These are phyloP conservation scores for Leptatherina wallacei DNA, from an alignment of 2,797 vertebrate genomes.

Conservation along the genomic window DNA sequence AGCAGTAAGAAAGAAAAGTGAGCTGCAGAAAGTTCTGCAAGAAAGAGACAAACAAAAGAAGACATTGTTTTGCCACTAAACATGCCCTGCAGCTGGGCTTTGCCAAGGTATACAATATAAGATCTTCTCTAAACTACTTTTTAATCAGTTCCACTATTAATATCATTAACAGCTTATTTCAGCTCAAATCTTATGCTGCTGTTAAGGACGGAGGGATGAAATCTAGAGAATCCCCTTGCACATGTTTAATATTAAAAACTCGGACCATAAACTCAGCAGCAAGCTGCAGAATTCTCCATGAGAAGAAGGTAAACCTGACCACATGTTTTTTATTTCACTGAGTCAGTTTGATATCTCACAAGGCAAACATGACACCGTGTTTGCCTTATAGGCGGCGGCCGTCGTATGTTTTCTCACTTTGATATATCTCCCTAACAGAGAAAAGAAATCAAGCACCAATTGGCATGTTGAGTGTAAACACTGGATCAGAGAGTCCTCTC, in stretches of 20 bases:
- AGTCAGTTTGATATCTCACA: slow-evolving; percentile 15
- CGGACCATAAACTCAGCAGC: not conserved
- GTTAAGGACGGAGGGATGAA: not conserved
- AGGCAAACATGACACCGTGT: slow-evolving; percentile 33
- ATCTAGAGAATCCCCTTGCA: not conserved
- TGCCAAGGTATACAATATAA: not conserved
- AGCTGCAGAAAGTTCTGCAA: slow-evolving; percentile 23
- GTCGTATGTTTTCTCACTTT: slow-evolving; percentile 43
- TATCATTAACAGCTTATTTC: not conserved
- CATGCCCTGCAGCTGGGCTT: not conserved
- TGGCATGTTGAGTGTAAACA: slow-evolving; percentile 49
- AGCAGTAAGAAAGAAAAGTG: slow-evolving; percentile 32
- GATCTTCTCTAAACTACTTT: not conserved
- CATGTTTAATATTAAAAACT: not conserved
- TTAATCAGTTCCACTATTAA: not conserved
- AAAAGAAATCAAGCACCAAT: slow-evolving; percentile 43
- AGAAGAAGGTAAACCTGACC: slow-evolving; percentile 9
- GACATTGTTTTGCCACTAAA: not conserved
- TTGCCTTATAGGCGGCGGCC: slow-evolving; percentile 47
- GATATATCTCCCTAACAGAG: slow-evolving; percentile 26
- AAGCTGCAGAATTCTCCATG: slow-evolving; percentile 6
- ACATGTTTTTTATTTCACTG: slow-evolving; percentile 36
- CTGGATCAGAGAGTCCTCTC: not conserved
- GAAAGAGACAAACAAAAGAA: slow-evolving; percentile 12
- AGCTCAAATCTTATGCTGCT: not conserved